Conservation (phyloP, 2,888 invertebrate genomes). For the Dione vanillae region DNA sequence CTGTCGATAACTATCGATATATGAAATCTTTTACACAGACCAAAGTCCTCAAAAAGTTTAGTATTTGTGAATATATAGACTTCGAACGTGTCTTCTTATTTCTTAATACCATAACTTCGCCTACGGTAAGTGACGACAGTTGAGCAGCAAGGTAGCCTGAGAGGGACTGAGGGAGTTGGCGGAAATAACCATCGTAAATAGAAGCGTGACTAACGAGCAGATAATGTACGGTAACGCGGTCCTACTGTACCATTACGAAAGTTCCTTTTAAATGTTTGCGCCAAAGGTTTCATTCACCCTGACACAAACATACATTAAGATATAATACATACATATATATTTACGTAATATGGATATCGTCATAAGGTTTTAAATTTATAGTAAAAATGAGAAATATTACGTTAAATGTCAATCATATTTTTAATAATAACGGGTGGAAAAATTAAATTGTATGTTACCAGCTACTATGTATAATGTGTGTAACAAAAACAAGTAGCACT, state of each 20-base stretch:
- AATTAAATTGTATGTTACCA: no score
- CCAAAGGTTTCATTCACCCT: background rate
- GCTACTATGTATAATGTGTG: no score
- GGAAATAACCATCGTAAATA: slow-evolving; percentile 40
- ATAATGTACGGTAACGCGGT: slow-evolving; percentile 34
- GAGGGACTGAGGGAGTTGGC: slow-evolving; percentile 15
- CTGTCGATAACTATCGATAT: no score
- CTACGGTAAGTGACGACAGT: slow-evolving; percentile 9
- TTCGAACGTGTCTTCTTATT: background rate
- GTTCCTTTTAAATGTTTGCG: slow-evolving; percentile 5
- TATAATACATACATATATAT: no score
- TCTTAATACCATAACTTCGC: background rate
- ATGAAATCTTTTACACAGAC: no score
- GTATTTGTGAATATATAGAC: no score
- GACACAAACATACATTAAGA: no score
- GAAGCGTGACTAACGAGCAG: slow-evolving; percentile 45
- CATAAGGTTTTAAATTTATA: background rate
- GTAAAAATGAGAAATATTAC: background rate
- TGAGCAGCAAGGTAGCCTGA: background rate
- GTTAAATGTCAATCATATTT: no score
- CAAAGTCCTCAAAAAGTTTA: no score
- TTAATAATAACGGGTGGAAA: no score
- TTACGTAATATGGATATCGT: background rate
- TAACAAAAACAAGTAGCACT: no score
- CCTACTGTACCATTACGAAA: slow-evolving; percentile 6